phyloP scores from a whole-genome alignment of 2,888 invertebrate genomes.

The Didymodactylos carnosus region DNA sequence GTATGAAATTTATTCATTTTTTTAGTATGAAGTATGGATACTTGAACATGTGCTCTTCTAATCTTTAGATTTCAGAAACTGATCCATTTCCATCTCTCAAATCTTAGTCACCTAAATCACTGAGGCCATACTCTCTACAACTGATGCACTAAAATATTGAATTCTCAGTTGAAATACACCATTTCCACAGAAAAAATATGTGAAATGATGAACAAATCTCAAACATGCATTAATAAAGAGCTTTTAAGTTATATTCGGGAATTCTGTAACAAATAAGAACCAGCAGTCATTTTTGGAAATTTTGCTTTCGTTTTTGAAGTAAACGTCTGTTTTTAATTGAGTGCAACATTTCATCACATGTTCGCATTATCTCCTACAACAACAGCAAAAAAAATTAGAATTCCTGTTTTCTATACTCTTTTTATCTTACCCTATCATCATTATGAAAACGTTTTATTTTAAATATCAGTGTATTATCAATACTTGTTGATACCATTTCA shows the following conservation, averaged over 20 bases:
- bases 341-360: no score
- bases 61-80: background rate
- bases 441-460: background rate
- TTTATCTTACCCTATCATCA: background rate
- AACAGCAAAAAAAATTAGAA: no score
- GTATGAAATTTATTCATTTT: slow-evolving; percentile 1
- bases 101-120: background rate
- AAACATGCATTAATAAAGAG: no score
- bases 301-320: no score
- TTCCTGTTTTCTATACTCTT: no score
- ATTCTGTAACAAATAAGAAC: no score
- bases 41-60: background rate
- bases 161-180: slow-evolving; percentile 26
- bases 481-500: background rate
- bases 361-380: no score
- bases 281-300: no score
- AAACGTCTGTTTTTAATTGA: no score
- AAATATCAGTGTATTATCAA: background rate
- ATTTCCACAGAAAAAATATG: slow-evolving; percentile 21
- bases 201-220: no score
- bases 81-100: background rate
- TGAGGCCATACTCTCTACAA: slow-evolving; percentile 26
- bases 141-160: slow-evolving; percentile 28
- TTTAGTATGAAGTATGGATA: background rate
- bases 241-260: no score